Conservation (phyloP, 2,113 vertebrate species). For the Proteles cristata region DNA sequence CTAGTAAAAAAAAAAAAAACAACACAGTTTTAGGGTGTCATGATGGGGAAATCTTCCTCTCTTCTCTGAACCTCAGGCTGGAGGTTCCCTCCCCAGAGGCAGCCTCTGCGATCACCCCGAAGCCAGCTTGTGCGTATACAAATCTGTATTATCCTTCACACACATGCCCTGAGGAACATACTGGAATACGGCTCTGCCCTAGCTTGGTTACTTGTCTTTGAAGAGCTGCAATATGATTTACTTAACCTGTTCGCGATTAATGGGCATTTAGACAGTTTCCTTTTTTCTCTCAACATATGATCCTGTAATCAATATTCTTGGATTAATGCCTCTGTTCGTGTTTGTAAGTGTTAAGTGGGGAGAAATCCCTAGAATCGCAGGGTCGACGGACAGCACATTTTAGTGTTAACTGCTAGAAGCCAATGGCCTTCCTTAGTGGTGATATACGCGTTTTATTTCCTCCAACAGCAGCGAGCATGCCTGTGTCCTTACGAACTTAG, state of each 20-base stretch:
- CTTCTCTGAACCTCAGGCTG: neutral
- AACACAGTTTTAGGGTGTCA: neutral
- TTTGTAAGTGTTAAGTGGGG: neutral
- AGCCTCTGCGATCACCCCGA: rapidly evolving
- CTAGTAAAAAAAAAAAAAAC: neutral
- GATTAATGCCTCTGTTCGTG: neutral
- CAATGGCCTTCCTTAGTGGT: neutral
- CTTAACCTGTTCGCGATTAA: neutral
- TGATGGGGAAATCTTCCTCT: neutral
- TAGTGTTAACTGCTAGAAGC: neutral
- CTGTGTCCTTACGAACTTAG: neutral
- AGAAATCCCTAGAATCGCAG: neutral
- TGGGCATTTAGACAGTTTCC: neutral
- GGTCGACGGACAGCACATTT: neutral
- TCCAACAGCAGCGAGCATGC: neutral
- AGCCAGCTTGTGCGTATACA: neutral
- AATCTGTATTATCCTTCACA: no score
- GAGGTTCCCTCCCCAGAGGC: neutral
- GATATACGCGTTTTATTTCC: neutral
- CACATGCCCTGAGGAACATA: rapidly evolving
- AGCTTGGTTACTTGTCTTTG: neutral
- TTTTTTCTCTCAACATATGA: neutral
- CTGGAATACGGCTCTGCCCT: no score
- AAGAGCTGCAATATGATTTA: no score
- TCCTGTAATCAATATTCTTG: neutral